Evolutionary conservation across 92 coral and sea anemone species (phyloP).

Genomic region (Epizoanthus illoricatus): DNA sequence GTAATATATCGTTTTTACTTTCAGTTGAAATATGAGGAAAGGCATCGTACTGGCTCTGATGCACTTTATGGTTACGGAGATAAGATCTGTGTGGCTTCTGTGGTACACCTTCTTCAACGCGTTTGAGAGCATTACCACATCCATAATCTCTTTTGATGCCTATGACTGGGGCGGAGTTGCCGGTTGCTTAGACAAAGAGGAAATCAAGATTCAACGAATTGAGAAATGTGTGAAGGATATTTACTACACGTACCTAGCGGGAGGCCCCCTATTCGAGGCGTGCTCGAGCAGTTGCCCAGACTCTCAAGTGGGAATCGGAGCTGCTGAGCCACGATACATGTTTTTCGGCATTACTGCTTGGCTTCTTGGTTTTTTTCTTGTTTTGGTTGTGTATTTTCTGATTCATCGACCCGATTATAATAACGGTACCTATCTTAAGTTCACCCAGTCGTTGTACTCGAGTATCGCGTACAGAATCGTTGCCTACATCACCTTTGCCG

Average conservation of each 20-base stretch:
- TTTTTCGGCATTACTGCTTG: slow-evolving; percentile 37
- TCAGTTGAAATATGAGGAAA: neutral
- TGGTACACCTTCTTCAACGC: slow-evolving; percentile 38
- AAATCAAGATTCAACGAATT: slow-evolving; percentile 7
- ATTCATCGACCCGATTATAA: slow-evolving; percentile 35
- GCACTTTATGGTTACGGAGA: slow-evolving; percentile 40
- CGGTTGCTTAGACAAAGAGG: neutral
- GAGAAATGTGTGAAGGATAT: slow-evolving; percentile 1
- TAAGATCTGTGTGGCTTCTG: slow-evolving; percentile 41
- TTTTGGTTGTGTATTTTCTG: slow-evolving; percentile 28
- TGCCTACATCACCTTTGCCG: slow-evolving; percentile 33
- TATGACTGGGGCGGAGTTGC: neutral
- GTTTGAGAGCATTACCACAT: neutral
- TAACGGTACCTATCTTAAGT: slow-evolving; percentile 40
- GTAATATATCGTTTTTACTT: neutral
- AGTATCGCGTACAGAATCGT: slow-evolving; percentile 29
- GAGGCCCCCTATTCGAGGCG: neutral
- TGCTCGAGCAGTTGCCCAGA: neutral
- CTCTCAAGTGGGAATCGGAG: neutral
- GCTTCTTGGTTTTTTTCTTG: slow-evolving; percentile 45
- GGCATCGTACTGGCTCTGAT: slow-evolving; percentile 36
- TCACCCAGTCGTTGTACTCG: slow-evolving; percentile 37
- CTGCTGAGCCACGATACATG: slow-evolving; percentile 24
- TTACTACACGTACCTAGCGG: neutral
- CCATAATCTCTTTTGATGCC: neutral